Percentiles rank a stretch among this genome's conserved stretches.
phyloP scores from a whole-genome alignment of 2,797 vertebrate species.

The Liparis tanakae region DNA sequence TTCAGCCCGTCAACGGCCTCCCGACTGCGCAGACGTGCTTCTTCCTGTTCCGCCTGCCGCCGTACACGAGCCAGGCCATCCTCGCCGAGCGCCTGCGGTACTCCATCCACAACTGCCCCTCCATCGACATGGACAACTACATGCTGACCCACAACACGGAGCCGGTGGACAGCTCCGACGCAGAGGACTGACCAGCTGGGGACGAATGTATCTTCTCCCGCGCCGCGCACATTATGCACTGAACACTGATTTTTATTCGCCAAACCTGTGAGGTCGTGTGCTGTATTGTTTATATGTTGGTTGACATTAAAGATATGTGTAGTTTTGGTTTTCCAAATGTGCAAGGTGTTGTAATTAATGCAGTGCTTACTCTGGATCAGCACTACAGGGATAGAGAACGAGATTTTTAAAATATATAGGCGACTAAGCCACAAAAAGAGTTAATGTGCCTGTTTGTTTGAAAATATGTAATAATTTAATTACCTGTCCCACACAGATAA shows the following conservation, averaged over 20 bases:
- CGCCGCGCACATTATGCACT: conserved; percentile 81
- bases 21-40: conserved; percentile 90
- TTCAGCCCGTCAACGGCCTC: conserved; percentile 85
- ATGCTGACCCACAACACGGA: conserved; percentile 88
- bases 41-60: conserved; percentile 87
- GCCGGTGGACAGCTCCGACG: conserved; percentile 82
- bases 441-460: conserved; percentile 75
- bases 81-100: conserved; percentile 86
- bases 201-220: conserved; percentile 75
- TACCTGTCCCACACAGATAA: conserved; percentile 55
- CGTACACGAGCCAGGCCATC: conserved; percentile 85
- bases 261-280: conserved; percentile 74
- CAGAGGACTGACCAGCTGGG: conserved; percentile 76
- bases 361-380: conserved; percentile 64
- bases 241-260: conserved; percentile 77
- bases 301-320: conserved; percentile 56
- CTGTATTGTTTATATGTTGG: conserved; percentile 71
- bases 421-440: conserved; percentile 61
- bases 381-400: conserved; percentile 59
- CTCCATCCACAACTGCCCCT: conserved; percentile 89
- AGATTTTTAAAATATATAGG: conserved; percentile 55
- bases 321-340: conserved; percentile 67
- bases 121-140: conserved; percentile 90
- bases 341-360: conserved; percentile 70
- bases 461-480: conserved; percentile 72